These are phyloP conservation scores for Ecliptopera silaceata DNA, from an alignment of 2,888 invertebrate genomes.

Conservation along the genomic window DNA sequence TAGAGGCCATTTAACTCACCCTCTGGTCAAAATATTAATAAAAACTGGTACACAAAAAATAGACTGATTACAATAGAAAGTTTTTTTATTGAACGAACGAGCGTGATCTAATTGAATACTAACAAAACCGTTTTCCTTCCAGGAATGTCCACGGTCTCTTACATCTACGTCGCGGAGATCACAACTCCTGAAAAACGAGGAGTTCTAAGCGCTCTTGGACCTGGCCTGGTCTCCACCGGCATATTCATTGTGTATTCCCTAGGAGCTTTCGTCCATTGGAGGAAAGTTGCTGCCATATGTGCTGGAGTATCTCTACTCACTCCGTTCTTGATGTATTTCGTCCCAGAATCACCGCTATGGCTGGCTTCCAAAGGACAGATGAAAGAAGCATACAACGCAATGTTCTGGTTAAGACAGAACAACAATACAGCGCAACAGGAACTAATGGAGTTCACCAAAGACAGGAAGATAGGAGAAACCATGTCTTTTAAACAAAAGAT, in stretches of 20 bases:
- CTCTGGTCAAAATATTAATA: too few relatives aligned
- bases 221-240: slow-evolving; percentile 87
- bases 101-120: too few relatives aligned
- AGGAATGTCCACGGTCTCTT: slow-evolving; percentile 88
- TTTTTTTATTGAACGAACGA: too few relatives aligned
- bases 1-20: too few relatives aligned
- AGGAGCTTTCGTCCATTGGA: slow-evolving; percentile 87
- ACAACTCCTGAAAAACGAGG: slow-evolving; percentile 87
- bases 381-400: slow-evolving; percentile 83
- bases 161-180: slow-evolving; percentile 87
- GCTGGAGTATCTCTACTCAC: slow-evolving; percentile 83
- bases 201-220: slow-evolving; percentile 86
- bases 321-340: slow-evolving; percentile 83
- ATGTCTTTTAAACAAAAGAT: slow-evolving; percentile 71
- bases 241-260: slow-evolving; percentile 87
- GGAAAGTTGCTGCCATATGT: slow-evolving; percentile 85
- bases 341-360: slow-evolving; percentile 88
- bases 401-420: slow-evolving; percentile 86
- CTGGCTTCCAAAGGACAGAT: slow-evolving; percentile 83
- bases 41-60: too few relatives aligned
- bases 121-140: slow-evolving; percentile 30
- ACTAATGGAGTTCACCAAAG: slow-evolving; percentile 83
- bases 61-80: too few relatives aligned
- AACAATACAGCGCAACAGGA: slow-evolving; percentile 85
- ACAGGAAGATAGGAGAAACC: slow-evolving; percentile 61